These are phyloP conservation scores for Lonchura striata DNA, from an alignment of 2,113 vertebrate species.

Conservation along the genomic window DNA sequence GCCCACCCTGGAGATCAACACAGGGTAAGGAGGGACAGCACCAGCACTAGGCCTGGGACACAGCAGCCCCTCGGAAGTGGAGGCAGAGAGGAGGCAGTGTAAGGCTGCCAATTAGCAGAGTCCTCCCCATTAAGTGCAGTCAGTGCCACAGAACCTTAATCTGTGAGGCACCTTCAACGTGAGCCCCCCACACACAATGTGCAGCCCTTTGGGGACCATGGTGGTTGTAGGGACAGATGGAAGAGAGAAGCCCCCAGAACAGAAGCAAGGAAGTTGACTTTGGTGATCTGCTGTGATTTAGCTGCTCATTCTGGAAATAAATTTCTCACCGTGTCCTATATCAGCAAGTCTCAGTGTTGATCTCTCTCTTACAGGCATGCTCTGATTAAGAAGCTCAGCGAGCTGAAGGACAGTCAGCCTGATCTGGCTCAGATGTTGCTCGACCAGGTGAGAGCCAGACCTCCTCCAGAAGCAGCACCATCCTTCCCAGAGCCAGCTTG, in stretches of 20 bases:
- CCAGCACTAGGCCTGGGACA: not conserved
- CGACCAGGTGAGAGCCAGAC: conserved; percentile 83
- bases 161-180: accelerated
- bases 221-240: not conserved
- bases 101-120: not conserved
- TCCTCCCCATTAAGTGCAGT: not conserved
- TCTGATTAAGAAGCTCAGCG: conserved; percentile 87
- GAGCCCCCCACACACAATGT: not conserved
- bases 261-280: not conserved
- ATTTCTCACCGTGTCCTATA: not conserved
- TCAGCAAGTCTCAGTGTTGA: not conserved
- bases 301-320: not conserved
- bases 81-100: not conserved
- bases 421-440: conserved; percentile 88
- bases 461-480: not conserved
- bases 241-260: not conserved
- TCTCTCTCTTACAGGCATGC: conserved; percentile 76
- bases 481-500: not conserved
- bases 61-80: too few relatives aligned
- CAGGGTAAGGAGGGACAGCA: conserved; percentile 73
- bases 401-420: conserved; percentile 80
- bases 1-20: conserved; percentile 95
- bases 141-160: not conserved
- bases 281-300: not conserved
- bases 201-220: not conserved